Percentiles rank a stretch among this genome's conserved stretches.
Evolutionary conservation across 2,113 vertebrate genomes (phyloP).

Genomic region (Eleginops maclovinus): DNA sequence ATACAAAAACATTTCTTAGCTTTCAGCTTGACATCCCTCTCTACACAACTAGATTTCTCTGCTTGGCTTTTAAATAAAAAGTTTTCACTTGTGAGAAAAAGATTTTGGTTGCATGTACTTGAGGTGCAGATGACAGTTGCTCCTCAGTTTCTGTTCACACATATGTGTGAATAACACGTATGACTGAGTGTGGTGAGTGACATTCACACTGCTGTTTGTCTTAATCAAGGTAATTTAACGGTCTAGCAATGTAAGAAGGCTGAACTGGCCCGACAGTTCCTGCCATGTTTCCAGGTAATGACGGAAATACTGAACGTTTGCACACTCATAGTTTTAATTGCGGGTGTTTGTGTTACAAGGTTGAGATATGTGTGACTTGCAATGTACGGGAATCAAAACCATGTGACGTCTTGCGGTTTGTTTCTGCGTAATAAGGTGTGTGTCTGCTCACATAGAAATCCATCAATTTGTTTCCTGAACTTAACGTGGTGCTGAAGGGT

Average conservation of each 20-base stretch:
- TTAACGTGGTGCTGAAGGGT: not conserved
- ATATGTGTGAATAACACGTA: not conserved
- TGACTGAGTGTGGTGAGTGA: not conserved
- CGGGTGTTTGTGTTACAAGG: not conserved
- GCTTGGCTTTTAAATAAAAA: constrained; percentile 15
- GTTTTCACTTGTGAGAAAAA: too few relatives aligned
- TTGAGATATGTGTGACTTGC: too few relatives aligned
- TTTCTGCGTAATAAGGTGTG: constrained; percentile 1
- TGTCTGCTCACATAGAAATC: not conserved
- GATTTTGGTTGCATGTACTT: not conserved
- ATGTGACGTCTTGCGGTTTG: not conserved
- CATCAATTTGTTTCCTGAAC: not conserved
- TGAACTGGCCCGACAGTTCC: not conserved
- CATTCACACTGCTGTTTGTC: not conserved
- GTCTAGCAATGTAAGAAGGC: not conserved
- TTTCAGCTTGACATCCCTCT: not conserved
- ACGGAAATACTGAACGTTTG: not conserved
- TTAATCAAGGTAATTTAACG: not conserved
- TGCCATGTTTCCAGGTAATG: not conserved
- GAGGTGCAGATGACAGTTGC: not conserved
- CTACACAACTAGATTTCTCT: not conserved
- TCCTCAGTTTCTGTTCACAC: not conserved
- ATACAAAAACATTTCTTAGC: not conserved
- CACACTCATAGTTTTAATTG: not conserved
- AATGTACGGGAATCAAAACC: not conserved